Percentiles rank a stretch among this genome's conserved stretches.
Conservation (phyloP, 2,888 invertebrate species). For the Maniola hyperantus region DNA sequence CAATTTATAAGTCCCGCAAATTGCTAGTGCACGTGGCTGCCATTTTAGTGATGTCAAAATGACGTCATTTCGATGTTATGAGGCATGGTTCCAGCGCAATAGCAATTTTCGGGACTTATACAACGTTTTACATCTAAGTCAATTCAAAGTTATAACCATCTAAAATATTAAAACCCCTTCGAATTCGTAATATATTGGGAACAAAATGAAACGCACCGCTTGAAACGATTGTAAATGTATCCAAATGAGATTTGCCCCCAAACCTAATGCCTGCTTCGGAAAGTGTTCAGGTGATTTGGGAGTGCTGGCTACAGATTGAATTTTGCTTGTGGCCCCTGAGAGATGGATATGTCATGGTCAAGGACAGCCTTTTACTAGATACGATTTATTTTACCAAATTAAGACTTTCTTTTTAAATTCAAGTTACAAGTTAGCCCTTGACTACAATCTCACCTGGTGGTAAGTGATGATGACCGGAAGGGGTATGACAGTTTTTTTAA, state of each 20-base stretch:
- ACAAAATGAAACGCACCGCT: conserved; percentile 25
- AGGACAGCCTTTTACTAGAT: conserved; percentile 36
- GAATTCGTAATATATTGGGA: conserved; percentile 17
- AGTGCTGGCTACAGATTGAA: conserved; percentile 76
- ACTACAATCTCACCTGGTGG: too few species aligned
- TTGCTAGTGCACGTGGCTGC: too few species aligned
- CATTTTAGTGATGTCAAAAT: too few species aligned
- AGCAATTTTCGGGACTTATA: too few species aligned
- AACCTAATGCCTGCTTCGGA: conserved; percentile 64
- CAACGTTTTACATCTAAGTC: background rate
- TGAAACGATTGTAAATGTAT: conserved; percentile 60
- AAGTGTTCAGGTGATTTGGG: conserved; percentile 79
- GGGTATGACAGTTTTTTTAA: too few species aligned
- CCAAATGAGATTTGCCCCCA: conserved; percentile 70
- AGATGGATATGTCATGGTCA: conserved; percentile 54
- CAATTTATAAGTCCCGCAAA: too few species aligned
- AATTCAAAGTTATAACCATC: conserved; percentile 7
- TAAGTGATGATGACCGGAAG: too few species aligned
- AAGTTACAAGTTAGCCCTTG: too few species aligned
- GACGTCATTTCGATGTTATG: too few species aligned
- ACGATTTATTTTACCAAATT: too few species aligned
- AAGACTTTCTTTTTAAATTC: too few species aligned
- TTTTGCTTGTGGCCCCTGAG: conserved; percentile 67
- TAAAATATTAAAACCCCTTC: conserved; percentile 19
- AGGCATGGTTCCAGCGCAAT: too few species aligned